Evolutionary conservation across 2,888 invertebrate genomes (phyloP).

Genomic region (Altica lythri): DNA sequence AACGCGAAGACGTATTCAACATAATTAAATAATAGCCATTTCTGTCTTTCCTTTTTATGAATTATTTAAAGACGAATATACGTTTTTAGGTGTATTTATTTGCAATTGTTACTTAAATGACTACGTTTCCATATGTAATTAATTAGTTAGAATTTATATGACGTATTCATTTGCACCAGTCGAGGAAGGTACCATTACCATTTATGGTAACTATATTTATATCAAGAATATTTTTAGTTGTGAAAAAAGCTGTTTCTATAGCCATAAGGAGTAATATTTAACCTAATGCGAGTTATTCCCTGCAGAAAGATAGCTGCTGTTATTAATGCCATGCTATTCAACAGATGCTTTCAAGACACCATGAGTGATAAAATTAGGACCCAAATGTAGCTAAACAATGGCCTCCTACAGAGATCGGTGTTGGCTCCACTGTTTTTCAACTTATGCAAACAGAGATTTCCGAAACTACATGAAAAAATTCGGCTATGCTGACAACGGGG

Average conservation of each 20-base stretch:
- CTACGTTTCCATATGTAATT: background rate
- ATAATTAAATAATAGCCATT: conserved; percentile 36
- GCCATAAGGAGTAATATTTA: background rate
- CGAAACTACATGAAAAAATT: too few species aligned
- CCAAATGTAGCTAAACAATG: background rate
- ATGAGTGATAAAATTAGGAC: background rate
- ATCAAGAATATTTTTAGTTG: too few species aligned
- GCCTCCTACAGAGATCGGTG: too few species aligned
- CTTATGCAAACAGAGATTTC: too few species aligned
- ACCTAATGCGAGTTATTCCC: background rate
- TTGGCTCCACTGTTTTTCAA: too few species aligned
- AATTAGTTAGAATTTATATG: background rate
- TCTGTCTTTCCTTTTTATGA: conserved; percentile 19
- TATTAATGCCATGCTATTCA: background rate
- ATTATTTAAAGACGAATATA: conserved; percentile 12
- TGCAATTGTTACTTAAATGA: conserved; percentile 5
- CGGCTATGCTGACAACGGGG: too few species aligned
- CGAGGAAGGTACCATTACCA: too few species aligned
- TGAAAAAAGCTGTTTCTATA: too few species aligned
- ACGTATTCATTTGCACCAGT: too few species aligned
- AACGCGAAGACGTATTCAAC: conserved; percentile 32
- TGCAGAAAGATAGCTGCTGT: background rate
- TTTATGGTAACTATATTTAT: too few species aligned
- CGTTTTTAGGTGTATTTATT: conserved; percentile 13
- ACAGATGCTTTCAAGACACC: background rate